Evolutionary conservation across 2,113 vertebrate genomes (phyloP).

Genomic region (Ardeotis arabs): DNA sequence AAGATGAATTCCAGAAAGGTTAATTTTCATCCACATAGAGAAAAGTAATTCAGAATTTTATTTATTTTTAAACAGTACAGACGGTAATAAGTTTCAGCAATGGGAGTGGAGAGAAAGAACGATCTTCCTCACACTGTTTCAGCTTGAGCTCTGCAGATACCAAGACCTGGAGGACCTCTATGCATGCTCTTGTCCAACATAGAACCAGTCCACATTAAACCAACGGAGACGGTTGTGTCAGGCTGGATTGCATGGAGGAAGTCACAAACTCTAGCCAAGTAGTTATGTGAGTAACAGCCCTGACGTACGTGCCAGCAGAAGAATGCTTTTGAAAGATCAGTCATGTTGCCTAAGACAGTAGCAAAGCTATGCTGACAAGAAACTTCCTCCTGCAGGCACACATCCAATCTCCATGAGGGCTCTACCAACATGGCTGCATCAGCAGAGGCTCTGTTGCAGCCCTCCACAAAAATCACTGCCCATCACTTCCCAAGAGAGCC

Average conservation of each 20-base stretch:
- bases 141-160: not conserved
- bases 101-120: fast-evolving
- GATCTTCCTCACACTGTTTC: not conserved
- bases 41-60: not conserved
- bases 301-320: not conserved
- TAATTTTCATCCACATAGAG: not conserved
- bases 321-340: not conserved
- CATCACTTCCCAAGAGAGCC: not conserved
- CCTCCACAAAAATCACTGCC: not conserved
- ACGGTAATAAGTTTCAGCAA: not conserved
- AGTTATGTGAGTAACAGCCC: not conserved
- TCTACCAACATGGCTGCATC: fast-evolving
- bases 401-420: not conserved
- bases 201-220: not conserved
- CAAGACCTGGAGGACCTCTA: not conserved
- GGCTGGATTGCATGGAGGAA: fast-evolving
- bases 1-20: not conserved
- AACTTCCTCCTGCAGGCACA: not conserved
- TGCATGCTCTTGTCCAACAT: not conserved
- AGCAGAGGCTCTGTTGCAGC: not conserved
- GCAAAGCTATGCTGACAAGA: not conserved
- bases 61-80: not conserved
- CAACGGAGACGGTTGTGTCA: fast-evolving
- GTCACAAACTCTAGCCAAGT: not conserved
- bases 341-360: not conserved